Base-by-base conservation (phyloP, 2,888 invertebrate species). In the Tipula confusa region DNA sequence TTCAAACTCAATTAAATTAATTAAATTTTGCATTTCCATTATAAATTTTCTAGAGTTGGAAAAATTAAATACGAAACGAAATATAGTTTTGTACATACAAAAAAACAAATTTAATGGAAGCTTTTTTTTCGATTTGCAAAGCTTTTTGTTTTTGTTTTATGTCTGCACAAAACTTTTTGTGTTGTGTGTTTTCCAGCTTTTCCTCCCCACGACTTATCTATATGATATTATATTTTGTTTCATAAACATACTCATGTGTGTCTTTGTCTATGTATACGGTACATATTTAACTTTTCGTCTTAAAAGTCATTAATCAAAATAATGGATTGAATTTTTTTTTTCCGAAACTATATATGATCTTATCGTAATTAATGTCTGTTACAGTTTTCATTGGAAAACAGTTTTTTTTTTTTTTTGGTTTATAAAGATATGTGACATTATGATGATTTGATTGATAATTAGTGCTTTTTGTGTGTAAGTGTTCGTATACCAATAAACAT, bases 391-490 rank as follows among this genome's bases (percentile, higher is more conserved):
- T 18, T 64, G 24, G 7, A 24, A 31, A 31, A 31, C 9, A n/a
- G 64, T 24, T 24, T 24, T 11, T 48, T 48, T 48, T 38, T 38
- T 38, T 24, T 64, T 24, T 64, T 24, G n/a, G n/a, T 64, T 9
- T 24, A 24, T 24, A 64, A 11, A 24, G 64, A 24, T 43, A 18
- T 24, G 11, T 24, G 64, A 64, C 64, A 64, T 64, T 64, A 64
- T 64, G 64, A 64, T 64, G 64, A 64, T 64, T 64, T 64, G 64
- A 64, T 24, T 64, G 64, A 64, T 64, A 64, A 64, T 64, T 64
- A 64, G 64, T 18, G 24, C 64, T 7, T 24, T 64, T 64, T 7
- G 64, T 64, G 64, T 7, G 24, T 18, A 43, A 11, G 2, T 43
- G 15, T 33, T 33, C 33, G n/a, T 33, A 33, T 33, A 33, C 33